Base-by-base conservation (phyloP, 2,888 invertebrate species). In the Polydrusus pterygomalis region DNA sequence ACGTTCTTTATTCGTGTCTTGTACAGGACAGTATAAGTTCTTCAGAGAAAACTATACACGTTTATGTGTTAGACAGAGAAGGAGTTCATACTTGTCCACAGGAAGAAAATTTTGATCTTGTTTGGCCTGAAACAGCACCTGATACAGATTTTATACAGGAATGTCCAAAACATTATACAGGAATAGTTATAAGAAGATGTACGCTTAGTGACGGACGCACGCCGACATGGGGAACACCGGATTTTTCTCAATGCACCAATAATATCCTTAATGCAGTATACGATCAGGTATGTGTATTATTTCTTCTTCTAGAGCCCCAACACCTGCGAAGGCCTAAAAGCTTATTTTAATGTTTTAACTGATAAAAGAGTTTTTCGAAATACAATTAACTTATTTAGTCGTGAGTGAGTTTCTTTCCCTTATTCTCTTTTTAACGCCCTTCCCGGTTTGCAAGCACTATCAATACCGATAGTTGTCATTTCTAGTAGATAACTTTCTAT, bases 221-320 rank as follows among this genome's bases (percentile, higher is more conserved):
- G 20, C 92, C 94, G 0, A 91, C 91, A 78, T 96, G 96, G 96
- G 90, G 91, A 81, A 86, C 90, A 56, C 93, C 95, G 0, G 94
- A 95, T 85, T 95, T 94, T 84, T 93, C 94, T 0, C 89, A 89
- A 18, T 96, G 96, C 84, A 88, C 93, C 25, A 78, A 80, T 63
- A 56, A 72, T 20, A 45, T 77, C 7, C 58, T 83, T 15, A 38
- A 72, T 10, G 60, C 62, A 20, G 70, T 81, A 60, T 79, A 80
- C 45, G 77, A 78, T 11, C 70, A 80, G 78, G 82, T 82, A 70
- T 67, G 79, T 56, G 34, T n/a, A n/a, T n/a, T n/a, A n/a, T n/a
- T n/a, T n/a, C n/a, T n/a, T n/a, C n/a, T n/a, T n/a, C n/a, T n/a
- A n/a, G n/a, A n/a, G n/a, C n/a, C n/a, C n/a, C n/a, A n/a, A n/a